Percentiles rank a stretch among this genome's conserved stretches.
phyloP scores from a whole-genome alignment of 2,888 invertebrate genomes.

The Micoletzkya japonica region DNA sequence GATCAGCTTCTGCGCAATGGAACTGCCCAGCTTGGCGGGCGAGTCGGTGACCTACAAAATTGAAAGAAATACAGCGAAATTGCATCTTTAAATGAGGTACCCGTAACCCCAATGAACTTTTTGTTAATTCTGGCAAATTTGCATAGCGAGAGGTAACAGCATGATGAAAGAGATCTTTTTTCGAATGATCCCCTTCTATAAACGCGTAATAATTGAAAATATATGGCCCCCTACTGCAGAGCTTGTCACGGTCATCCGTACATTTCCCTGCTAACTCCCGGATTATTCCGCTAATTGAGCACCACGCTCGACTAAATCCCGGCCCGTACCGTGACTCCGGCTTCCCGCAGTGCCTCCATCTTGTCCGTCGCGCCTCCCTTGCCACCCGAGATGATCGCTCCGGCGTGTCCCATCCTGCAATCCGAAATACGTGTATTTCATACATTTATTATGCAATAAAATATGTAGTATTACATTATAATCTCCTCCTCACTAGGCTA shows the following conservation, averaged over 20 bases:
- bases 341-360: conserved; percentile 48
- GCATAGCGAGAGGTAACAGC: too few relatives aligned
- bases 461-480: too few relatives aligned
- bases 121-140: too few relatives aligned
- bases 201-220: not conserved
- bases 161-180: too few relatives aligned
- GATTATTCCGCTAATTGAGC: not conserved
- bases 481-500: too few relatives aligned
- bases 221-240: too few relatives aligned
- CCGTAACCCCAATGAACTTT: too few relatives aligned
- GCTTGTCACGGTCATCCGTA: not conserved
- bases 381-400: conserved; percentile 52
- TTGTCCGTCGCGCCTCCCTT: conserved; percentile 51
- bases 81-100: not conserved
- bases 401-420: conserved; percentile 30
- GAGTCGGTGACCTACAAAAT: conserved; percentile 37
- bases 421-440: too few relatives aligned
- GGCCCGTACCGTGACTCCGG: conserved; percentile 42
- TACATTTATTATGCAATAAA: too few relatives aligned
- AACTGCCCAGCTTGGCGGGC: conserved; percentile 47
- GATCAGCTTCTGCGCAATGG: conserved; percentile 34
- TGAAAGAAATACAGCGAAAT: not conserved
- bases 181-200: too few relatives aligned
- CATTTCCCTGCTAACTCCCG: too few relatives aligned
- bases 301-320: not conserved